Base-by-base conservation (phyloP, 2,888 invertebrate genomes). In the Heliconius charithonia region DNA sequence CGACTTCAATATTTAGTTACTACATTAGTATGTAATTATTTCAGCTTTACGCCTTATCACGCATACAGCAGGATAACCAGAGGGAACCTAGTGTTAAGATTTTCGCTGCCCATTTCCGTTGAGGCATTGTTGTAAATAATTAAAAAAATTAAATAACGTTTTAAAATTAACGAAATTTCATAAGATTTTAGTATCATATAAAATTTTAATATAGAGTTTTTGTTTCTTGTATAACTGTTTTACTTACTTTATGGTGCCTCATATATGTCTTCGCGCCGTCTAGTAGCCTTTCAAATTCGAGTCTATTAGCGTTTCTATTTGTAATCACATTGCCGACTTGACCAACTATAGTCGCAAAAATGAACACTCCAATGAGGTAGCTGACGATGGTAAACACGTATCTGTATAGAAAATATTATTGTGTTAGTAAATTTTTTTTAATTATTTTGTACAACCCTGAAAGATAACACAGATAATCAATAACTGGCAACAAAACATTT, bases 301-400 rank as follows among this genome's bases (percentile, higher is more conserved):
- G 95, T 75, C 99, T 96, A 92, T 98, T 99, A 71, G 99, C 99
- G 91, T 99, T 99, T 85, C 99, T 96, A 94, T 99, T 99, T 75
- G 98, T 99, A 92, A 99, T 99, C 87, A 99, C 99, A 93, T 99
- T 99, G 83, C 99, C 99, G 76, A 99, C 99, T 96, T 99, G 99
- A 76, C 99, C 99, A 82, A 99, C 99, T 89, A 99, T 99, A 76
- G 99, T 99, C 78, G 99, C 99, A 93, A 99, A 99, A 93, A 99
- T 98, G 96, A 99, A 99, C 83, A 99, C 99, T 85, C 99, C 99
- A 89, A 99, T 99, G 89, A 99, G 96, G 95, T 99, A 99, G 94
- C 99, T 99, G 89, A 98, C 97, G 90, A 99, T 99, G 84, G 99
- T 99, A 95, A 99, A 99, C 90, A 98, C 96, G 93, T 99, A 99